Percentiles rank a stretch among this genome's conserved stretches.
These are phyloP conservation scores for Alligator sinensis DNA, from an alignment of 2,113 vertebrate genomes.

Conservation along the genomic window DNA sequence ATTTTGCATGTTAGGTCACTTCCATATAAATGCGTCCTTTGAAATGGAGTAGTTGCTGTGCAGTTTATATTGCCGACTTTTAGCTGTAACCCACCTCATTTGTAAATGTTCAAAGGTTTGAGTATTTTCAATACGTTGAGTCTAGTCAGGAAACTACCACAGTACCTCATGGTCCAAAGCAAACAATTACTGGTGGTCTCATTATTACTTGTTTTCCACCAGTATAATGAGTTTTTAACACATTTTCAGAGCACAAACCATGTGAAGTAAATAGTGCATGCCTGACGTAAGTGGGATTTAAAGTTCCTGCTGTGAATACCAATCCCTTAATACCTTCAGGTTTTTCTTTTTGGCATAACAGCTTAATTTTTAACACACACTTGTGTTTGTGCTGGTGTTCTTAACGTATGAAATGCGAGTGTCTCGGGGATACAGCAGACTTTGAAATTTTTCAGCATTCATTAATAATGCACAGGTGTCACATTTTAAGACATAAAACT, in stretches of 20 bases:
- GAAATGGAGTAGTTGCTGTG: background rate
- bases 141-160: background rate
- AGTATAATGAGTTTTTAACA: conserved; percentile 12
- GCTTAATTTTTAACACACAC: background rate
- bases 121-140: conserved; percentile 23
- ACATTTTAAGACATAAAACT: background rate
- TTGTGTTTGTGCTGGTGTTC: background rate
- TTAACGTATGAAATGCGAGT: background rate
- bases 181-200: conserved; percentile 37
- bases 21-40: background rate
- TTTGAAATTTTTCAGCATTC: background rate
- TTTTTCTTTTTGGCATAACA: conserved; percentile 15
- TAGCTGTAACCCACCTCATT: background rate
- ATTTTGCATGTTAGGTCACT: background rate
- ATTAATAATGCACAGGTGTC: background rate
- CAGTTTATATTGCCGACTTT: background rate
- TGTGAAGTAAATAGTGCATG: conserved; percentile 6
- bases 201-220: conserved; percentile 40
- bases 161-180: conserved; percentile 20
- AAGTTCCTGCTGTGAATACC: conserved; percentile 38
- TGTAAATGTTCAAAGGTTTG: background rate
- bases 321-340: background rate
- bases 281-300: background rate
- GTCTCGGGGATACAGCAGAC: background rate
- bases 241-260: conserved; percentile 8